These are phyloP conservation scores for Ailuropoda melanoleuca DNA, from an alignment of 2,113 vertebrate genomes.

Conservation along the genomic window DNA sequence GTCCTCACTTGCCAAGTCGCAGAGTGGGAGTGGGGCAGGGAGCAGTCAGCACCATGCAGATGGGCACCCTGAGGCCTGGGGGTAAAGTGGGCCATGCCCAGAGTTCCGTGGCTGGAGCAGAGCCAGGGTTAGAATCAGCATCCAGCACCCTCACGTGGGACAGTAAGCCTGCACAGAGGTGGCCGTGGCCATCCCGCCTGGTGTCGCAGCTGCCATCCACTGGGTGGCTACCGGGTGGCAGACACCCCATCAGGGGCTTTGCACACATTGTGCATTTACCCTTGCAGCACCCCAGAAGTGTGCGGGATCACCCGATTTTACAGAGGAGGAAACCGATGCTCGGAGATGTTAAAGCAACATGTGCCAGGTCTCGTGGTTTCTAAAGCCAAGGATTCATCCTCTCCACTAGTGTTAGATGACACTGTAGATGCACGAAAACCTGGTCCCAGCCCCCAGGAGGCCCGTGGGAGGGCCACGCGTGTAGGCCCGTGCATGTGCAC, in stretches of 20 bases:
- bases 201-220: background rate
- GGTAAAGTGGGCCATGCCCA: too few species aligned
- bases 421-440: background rate
- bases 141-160: background rate
- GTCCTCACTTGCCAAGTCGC: too few species aligned
- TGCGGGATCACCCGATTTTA: background rate
- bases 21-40: background rate
- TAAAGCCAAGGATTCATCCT: background rate
- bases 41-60: background rate
- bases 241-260: background rate
- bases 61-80: background rate
- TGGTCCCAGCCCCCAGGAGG: background rate
- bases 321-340: background rate
- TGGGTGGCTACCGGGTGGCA: rapidly evolving
- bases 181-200: background rate
- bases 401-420: background rate
- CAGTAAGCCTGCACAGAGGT: background rate
- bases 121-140: background rate
- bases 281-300: background rate
- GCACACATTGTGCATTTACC: background rate
- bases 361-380: background rate
- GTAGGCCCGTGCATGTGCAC: background rate
- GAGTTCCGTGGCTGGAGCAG: background rate
- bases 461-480: background rate
- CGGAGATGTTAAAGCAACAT: background rate